Conservation (phyloP, 2,888 invertebrate species). For the Nemotelus pantherinus region DNA sequence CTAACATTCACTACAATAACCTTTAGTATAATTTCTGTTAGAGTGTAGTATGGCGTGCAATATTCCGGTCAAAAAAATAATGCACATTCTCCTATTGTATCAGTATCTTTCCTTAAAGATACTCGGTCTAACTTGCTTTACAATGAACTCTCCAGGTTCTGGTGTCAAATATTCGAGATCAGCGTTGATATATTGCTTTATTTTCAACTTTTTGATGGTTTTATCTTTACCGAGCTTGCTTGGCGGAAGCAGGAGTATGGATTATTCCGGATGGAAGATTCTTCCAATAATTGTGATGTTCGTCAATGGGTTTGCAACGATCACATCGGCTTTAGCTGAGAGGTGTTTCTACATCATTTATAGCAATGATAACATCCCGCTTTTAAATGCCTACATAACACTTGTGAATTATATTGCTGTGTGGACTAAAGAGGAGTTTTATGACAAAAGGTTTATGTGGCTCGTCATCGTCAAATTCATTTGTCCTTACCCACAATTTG, state of each 20-base stretch:
- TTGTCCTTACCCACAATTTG: background rate
- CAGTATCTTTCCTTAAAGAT: background rate
- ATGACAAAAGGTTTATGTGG: background rate
- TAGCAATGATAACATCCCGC: background rate
- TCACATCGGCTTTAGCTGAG: background rate
- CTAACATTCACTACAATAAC: no score
- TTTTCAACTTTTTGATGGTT: no score
- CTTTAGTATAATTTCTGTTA: no score
- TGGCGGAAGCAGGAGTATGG: no score
- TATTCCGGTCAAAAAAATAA: no score
- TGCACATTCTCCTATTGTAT: no score
- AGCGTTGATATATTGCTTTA: background rate
- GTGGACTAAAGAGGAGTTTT: background rate
- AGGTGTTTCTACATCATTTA: background rate
- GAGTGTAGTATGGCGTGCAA: no score
- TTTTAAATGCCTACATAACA: constrained; percentile 9
- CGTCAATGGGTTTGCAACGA: background rate
- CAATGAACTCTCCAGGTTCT: background rate
- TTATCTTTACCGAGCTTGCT: no score
- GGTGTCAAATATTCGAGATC: background rate
- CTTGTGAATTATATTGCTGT: background rate
- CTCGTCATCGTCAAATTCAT: background rate
- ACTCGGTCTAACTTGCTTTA: background rate
- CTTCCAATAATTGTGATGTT: background rate
- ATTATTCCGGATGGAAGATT: background rate